Base-by-base conservation (phyloP, 2,797 vertebrate genomes). In the Neosilurus hyrtlii region DNA sequence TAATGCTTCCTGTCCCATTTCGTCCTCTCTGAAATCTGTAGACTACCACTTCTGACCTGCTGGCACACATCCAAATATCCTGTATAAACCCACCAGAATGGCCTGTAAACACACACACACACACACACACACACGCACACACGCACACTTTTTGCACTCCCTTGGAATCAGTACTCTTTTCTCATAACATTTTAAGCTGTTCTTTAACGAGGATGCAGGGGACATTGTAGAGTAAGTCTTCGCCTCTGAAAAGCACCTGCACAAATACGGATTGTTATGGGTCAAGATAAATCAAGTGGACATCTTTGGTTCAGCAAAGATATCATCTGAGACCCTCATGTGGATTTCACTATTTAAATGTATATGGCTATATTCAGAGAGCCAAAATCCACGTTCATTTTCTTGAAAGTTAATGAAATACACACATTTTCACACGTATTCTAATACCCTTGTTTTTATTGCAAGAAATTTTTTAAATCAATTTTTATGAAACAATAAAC, bases 41-140 rank as follows among this genome's bases (percentile, higher is more conserved):
- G 92, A 89, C 91, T 90, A 91, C 93, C 90, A 91, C 93, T 93
- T 92, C 90, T 90, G 91, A 92, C 89, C 87, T 87, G 81, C 87
- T 88, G 66, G 86, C 83, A 89, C 90, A 91, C 92, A 92, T 85
- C 84, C 91, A 92, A 90, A 93, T 92, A 93, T 93, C 93, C 92
- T 93, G 91, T 92, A 91, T 90, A 88, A 88, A 82, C 89, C 88
- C 87, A 86, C 85, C 66, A 80, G 78, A 86, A 79, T 79, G 73
- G 81, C 62, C 80, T 73, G 30, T 68, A 84, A 70, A 86, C 26
- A 80, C 82, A 71, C 4, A 83, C 30, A 56, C 80, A 72, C 15
- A 74, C 83, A 83, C 79, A 79, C 81, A 56, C 16, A 56, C 54
- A 54, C 52, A 35, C 35, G 20, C 30, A 37, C 30, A 66, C 63